These are phyloP conservation scores for Elephantulus edwardii DNA, from an alignment of 2,113 vertebrate species.

Conservation along the genomic window DNA sequence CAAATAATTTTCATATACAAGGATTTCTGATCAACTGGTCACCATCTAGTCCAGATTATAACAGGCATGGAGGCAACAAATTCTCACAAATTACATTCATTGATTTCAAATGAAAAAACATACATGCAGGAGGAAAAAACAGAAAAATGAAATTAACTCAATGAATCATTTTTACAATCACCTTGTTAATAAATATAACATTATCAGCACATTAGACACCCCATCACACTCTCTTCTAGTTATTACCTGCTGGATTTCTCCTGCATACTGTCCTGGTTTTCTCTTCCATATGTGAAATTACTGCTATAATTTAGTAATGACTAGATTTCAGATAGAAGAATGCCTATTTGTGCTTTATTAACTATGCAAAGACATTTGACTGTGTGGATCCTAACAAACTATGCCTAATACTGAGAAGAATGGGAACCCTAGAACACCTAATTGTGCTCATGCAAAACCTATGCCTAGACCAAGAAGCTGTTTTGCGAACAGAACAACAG, in stretches of 20 bases:
- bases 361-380: no score
- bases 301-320: neutral
- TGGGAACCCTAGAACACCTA: no score
- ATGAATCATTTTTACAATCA: neutral
- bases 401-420: no score
- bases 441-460: no score
- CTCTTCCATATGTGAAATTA: neutral
- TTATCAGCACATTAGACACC: neutral
- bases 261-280: constrained; percentile 10
- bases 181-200: neutral
- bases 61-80: neutral
- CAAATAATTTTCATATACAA: neutral
- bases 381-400: no score
- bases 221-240: neutral
- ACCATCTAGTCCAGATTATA: neutral
- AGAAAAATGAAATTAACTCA: neutral
- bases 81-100: no score
- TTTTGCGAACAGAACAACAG: no score
- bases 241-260: neutral
- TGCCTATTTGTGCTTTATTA: no score
- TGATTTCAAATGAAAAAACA: no score
- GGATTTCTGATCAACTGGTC: neutral
- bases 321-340: neutral
- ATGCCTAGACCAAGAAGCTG: no score
- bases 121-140: neutral